A percentile compares a stretch with the other conserved stretches of the same genome.
Evolutionary conservation across 2,797 vertebrate genomes (phyloP).

Genomic region (Coluber constrictor): DNA sequence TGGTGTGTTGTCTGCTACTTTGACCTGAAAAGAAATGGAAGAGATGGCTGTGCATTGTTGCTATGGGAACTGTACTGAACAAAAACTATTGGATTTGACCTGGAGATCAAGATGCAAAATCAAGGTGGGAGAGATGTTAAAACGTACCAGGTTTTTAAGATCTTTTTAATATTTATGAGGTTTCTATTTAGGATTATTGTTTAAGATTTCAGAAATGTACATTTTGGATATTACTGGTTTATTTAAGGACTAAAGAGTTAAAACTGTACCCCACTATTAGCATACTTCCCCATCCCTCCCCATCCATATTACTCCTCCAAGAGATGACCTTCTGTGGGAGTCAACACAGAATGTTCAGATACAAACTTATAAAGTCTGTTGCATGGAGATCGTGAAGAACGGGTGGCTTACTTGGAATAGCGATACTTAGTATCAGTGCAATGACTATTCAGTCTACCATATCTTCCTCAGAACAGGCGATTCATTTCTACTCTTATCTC

Average conservation of each 20-base stretch:
- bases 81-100: constrained; percentile 4
- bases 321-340: not conserved
- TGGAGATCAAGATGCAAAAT: not conserved
- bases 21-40: not conserved
- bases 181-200: not conserved
- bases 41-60: not conserved
- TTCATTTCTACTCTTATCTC: not conserved
- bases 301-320: not conserved
- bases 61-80: constrained; percentile 4
- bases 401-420: not conserved
- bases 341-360: not conserved
- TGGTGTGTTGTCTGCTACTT: not conserved
- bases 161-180: not conserved
- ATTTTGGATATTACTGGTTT: not conserved
- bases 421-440: not conserved
- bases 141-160: not conserved
- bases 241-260: not conserved
- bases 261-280: not conserved
- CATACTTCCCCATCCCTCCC: not conserved
- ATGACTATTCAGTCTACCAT: not conserved
- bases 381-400: not conserved
- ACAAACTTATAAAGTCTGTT: not conserved
- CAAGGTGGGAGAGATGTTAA: not conserved
- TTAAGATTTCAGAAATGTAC: not conserved
- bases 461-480: not conserved